Evolutionary conservation across 2,113 vertebrate species (phyloP).

Genomic region (Leiothrix lutea): DNA sequence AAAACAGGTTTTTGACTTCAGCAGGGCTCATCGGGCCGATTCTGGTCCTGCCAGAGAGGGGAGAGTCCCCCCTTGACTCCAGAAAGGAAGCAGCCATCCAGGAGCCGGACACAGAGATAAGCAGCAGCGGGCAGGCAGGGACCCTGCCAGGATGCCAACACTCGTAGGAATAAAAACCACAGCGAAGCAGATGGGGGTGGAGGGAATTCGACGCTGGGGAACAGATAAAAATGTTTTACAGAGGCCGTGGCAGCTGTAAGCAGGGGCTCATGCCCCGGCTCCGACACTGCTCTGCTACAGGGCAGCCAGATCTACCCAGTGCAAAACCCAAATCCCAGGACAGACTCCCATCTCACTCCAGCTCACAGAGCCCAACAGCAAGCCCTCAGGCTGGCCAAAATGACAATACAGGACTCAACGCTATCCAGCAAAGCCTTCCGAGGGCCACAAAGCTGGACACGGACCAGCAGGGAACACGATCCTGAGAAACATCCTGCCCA

Average conservation of each 20-base stretch:
- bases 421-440: background rate
- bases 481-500: slow-evolving; percentile 28
- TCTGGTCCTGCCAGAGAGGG: background rate
- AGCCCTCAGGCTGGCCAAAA: background rate
- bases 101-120: background rate
- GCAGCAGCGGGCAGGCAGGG: background rate
- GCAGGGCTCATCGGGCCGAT: background rate
- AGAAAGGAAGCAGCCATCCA: background rate
- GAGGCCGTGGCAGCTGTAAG: background rate
- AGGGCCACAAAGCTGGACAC: background rate
- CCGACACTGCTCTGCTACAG: background rate
- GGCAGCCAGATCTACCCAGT: background rate
- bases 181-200: background rate
- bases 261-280: fast-evolving
- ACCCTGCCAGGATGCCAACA: background rate
- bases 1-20: slow-evolving; percentile 63
- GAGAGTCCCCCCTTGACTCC: background rate
- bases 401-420: background rate
- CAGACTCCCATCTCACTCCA: background rate
- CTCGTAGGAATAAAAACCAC: slow-evolving; percentile 38
- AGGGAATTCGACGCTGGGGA: background rate
- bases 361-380: background rate
- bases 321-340: background rate
- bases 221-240: background rate
- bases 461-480: background rate